Evolutionary conservation across 2,888 invertebrate species (phyloP).

Genomic region (Smittia aterrima): DNA sequence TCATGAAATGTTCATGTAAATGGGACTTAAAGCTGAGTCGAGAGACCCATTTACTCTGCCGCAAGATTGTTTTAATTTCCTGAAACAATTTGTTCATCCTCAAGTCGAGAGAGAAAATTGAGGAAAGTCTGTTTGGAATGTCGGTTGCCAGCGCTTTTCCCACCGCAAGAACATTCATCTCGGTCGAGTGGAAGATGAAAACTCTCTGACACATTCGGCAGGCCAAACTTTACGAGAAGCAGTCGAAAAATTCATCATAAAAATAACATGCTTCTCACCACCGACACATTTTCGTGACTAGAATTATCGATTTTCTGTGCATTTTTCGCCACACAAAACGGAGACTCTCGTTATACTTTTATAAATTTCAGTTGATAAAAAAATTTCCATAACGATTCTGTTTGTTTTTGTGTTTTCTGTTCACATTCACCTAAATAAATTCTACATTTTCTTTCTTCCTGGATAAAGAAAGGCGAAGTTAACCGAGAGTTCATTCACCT

Average conservation of each 20-base stretch:
- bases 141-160: neutral
- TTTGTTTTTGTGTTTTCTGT: neutral
- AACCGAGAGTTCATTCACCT: neutral
- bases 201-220: constrained; percentile 1
- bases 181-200: constrained; percentile 1
- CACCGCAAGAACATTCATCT: neutral
- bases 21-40: neutral
- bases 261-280: neutral
- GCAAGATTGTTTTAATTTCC: constrained; percentile 37
- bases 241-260: neutral
- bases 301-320: constrained; percentile 39
- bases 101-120: neutral
- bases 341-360: constrained; percentile 16
- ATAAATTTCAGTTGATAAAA: neutral
- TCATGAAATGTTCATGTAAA: constrained; percentile 4
- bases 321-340: neutral
- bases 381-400: neutral
- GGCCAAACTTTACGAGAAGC: neutral
- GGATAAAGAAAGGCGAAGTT: neutral
- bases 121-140: neutral
- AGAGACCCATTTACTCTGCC: constrained; percentile 2
- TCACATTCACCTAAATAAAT: constrained; percentile 4
- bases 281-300: constrained; percentile 41
- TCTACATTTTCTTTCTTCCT: neutral
- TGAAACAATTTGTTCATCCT: constrained; percentile 29